Percentiles rank a stretch among this genome's conserved stretches.
Evolutionary conservation across 2,888 invertebrate genomes (phyloP).

Genomic region (Platynereis dumerilii): DNA sequence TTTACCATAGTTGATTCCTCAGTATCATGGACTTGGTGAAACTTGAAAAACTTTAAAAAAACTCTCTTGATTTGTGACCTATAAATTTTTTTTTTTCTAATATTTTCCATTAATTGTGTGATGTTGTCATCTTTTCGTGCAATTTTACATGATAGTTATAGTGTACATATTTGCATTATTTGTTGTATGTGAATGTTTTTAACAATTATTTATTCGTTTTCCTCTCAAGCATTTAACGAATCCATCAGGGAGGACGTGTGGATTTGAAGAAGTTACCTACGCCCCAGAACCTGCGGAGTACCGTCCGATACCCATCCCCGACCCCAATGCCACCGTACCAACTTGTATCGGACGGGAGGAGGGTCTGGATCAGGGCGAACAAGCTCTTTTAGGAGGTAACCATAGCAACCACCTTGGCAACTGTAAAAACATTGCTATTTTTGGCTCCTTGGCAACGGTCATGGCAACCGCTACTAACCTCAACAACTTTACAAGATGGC

Average conservation of each 20-base stretch:
- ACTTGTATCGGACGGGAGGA: background rate
- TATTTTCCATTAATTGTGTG: too few relatives aligned
- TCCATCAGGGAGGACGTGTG: slow-evolving; percentile 88
- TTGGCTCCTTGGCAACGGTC: background rate
- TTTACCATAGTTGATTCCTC: too few relatives aligned
- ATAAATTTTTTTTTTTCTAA: background rate
- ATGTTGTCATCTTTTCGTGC: background rate
- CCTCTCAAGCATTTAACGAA: slow-evolving; percentile 66
- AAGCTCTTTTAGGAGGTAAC: slow-evolving; percentile 33
- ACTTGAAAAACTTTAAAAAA: too few relatives aligned
- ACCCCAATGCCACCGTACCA: slow-evolving; percentile 32
- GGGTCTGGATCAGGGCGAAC: slow-evolving; percentile 14
- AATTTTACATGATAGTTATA: background rate
- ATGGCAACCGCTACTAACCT: slow-evolving; percentile 8
- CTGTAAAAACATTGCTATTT: too few relatives aligned
- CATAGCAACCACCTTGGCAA: too few relatives aligned
- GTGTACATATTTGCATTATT: background rate
- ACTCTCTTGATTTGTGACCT: background rate
- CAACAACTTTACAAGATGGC: too few relatives aligned
- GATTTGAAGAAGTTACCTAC: slow-evolving; percentile 93
- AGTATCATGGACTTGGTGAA: too few relatives aligned
- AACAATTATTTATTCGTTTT: background rate
- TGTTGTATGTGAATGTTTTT: too few relatives aligned
- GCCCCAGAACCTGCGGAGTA: slow-evolving; percentile 74
- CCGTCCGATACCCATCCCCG: slow-evolving; percentile 38